Conservation (phyloP, 2,888 invertebrate genomes). For the Hypselothyrea guttata region DNA sequence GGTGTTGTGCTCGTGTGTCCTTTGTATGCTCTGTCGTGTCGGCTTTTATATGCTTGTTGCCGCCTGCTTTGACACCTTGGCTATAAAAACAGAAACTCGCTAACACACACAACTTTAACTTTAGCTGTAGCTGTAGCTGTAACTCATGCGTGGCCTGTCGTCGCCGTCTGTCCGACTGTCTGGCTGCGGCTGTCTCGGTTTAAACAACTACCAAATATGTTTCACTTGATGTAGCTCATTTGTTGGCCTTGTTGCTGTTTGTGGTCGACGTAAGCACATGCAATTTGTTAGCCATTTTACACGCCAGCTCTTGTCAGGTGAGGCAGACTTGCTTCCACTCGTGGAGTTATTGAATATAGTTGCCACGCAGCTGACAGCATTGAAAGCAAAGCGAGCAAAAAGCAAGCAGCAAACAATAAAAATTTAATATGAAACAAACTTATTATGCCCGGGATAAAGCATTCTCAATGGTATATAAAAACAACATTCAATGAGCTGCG, state of each 20-base stretch:
- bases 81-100: conserved; percentile 33
- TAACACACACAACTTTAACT: neutral
- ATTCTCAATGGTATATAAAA: no score
- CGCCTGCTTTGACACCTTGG: conserved; percentile 13
- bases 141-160: conserved; percentile 1
- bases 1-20: conserved; percentile 22
- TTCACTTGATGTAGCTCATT: conserved; percentile 57
- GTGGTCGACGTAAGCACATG: conserved; percentile 60
- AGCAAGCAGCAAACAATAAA: conserved; percentile 65
- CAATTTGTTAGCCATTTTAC: conserved; percentile 75
- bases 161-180: conserved; percentile 16
- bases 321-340: conserved; percentile 22
- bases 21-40: conserved; percentile 38
- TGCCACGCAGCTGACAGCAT: conserved; percentile 30
- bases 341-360: conserved; percentile 63
- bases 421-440: conserved; percentile 65
- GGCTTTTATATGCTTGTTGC: conserved; percentile 52
- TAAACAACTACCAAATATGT: conserved; percentile 60
- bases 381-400: conserved; percentile 1
- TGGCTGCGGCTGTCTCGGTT: conserved; percentile 49
- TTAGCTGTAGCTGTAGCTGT: no score
- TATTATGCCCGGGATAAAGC: no score
- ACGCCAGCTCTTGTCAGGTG: conserved; percentile 48
- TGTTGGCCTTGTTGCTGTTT: conserved; percentile 46
- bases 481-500: conserved; percentile 49